Evolutionary conservation across 2,797 vertebrate genomes (phyloP).

Genomic region (Urophycis tenuis): DNA sequence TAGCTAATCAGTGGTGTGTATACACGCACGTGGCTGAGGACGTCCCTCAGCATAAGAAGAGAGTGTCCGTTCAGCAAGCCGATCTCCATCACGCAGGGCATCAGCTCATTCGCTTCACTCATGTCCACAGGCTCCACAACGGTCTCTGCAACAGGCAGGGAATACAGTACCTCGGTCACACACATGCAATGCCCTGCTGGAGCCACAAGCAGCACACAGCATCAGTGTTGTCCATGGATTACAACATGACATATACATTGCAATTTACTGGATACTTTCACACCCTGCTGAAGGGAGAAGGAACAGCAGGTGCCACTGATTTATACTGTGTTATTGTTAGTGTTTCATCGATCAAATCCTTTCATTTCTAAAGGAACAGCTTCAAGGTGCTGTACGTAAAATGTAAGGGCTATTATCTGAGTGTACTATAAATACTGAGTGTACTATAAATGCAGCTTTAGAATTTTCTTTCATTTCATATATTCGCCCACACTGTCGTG

Average conservation of each 20-base stretch:
- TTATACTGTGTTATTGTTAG: neutral
- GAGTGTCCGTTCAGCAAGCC: slow-evolving; percentile 65
- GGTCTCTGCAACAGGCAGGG: slow-evolving; percentile 62
- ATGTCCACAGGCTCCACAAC: slow-evolving; percentile 72
- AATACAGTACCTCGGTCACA: neutral
- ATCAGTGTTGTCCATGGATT: neutral
- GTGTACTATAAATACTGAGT: too few relatives aligned
- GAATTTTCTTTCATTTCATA: neutral
- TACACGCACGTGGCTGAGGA: slow-evolving; percentile 69
- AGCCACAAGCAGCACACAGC: neutral
- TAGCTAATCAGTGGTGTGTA: slow-evolving; percentile 4
- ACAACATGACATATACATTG: neutral
- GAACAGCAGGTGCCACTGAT: neutral
- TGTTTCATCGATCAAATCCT: neutral
- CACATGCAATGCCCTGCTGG: neutral
- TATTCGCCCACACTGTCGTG: neutral
- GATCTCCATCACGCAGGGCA: slow-evolving; percentile 73
- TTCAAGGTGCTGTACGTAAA: neutral
- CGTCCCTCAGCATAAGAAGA: slow-evolving; percentile 63
- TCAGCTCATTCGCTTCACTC: slow-evolving; percentile 70
- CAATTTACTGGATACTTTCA: neutral
- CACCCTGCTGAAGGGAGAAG: neutral
- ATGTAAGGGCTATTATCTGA: neutral
- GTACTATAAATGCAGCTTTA: neutral
- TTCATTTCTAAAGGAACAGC: neutral